A percentile compares a stretch with the other conserved stretches of the same genome.
Conservation (phyloP, 2,888 invertebrate species). For the Tridacna crocea region DNA sequence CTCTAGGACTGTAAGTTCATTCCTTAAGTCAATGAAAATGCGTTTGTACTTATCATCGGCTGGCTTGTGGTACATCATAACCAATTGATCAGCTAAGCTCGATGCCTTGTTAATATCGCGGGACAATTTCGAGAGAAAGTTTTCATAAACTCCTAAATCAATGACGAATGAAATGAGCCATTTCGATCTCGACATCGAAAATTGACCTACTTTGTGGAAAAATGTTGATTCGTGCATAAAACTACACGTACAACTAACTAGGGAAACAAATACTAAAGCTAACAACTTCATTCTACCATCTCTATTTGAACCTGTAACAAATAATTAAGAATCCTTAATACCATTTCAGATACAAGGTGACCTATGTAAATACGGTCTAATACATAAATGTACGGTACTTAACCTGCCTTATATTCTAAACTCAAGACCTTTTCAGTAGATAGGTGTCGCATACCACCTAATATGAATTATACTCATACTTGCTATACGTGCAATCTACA, state of each 20-base stretch:
- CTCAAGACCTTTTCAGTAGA: neutral
- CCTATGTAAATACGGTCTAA: neutral
- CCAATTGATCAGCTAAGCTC: neutral
- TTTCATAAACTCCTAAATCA: conserved; percentile 11
- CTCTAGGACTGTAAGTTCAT: neutral
- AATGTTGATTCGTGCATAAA: conserved; percentile 12
- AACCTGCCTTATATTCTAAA: neutral
- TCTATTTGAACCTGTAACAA: conserved; percentile 8
- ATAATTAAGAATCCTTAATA: conserved; percentile 13
- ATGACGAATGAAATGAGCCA: conserved; percentile 9
- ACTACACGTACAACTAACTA: conserved; percentile 1
- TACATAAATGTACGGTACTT: conserved; percentile 4
- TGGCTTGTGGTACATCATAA: neutral
- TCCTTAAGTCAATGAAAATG: neutral
- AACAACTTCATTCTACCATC: neutral
- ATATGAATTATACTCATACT: no score
- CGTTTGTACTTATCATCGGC: neutral
- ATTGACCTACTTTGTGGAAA: conserved; percentile 16
- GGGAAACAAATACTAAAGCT: conserved; percentile 10
- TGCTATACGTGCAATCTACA: no score
- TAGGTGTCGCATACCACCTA: neutral
- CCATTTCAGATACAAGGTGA: neutral
- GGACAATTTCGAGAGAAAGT: neutral
- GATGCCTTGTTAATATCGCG: conserved; percentile 12
- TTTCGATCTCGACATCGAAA: conserved; percentile 14